A percentile compares a stretch with the other conserved stretches of the same genome.
phyloP scores from a whole-genome alignment of 2,113 vertebrate species.

The Puma concolor region DNA sequence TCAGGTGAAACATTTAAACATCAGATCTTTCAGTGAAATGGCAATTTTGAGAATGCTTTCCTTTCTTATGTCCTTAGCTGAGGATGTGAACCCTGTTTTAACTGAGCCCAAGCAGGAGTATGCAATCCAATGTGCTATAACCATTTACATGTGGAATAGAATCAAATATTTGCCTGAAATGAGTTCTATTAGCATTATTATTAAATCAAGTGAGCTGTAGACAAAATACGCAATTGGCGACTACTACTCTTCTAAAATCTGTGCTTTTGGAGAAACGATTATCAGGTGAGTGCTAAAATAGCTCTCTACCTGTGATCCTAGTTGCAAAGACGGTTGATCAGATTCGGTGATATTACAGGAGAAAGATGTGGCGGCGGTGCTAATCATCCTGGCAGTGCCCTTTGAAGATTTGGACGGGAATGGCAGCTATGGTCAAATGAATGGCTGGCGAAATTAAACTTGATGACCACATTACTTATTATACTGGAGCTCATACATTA shows the following conservation, averaged over 20 bases:
- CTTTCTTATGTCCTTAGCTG: neutral
- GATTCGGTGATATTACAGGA: neutral
- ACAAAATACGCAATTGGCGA: neutral
- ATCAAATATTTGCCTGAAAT: neutral
- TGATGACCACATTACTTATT: constrained; percentile 65
- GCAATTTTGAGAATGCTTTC: neutral
- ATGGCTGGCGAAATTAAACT: constrained; percentile 64
- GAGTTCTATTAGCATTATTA: neutral
- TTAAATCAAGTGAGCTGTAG: neutral
- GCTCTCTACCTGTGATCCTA: neutral
- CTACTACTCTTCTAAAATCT: neutral
- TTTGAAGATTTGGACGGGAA: constrained; percentile 31
- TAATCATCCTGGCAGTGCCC: neutral
- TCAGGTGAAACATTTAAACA: neutral
- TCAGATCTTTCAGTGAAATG: neutral
- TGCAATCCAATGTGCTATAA: neutral
- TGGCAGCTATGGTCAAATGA: constrained; percentile 29
- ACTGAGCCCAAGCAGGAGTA: neutral
- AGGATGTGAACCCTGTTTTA: neutral
- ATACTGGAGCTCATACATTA: constrained; percentile 43
- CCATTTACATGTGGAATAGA: neutral
- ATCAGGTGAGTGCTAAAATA: neutral
- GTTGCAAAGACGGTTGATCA: constrained; percentile 38
- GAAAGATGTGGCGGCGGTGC: neutral
- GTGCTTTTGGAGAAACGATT: constrained; percentile 19